These are phyloP conservation scores for Glaucomys volans DNA, from an alignment of 2,113 vertebrate species.

Conservation along the genomic window DNA sequence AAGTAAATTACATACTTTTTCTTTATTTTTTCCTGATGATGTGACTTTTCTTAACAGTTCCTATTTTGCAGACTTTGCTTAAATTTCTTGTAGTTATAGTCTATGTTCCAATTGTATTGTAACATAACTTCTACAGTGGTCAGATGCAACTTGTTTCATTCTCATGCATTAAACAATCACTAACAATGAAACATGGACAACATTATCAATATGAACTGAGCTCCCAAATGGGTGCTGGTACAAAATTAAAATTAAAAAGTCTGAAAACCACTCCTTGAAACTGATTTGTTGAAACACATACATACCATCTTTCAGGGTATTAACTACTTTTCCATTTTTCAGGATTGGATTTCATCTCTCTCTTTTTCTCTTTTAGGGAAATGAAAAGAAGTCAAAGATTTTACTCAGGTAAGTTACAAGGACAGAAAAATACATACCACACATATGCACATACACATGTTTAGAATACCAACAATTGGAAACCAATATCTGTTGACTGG, in stretches of 20 bases:
- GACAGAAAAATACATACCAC: too few species aligned
- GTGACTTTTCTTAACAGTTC: not conserved
- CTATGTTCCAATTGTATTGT: not conserved
- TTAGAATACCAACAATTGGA: too few species aligned
- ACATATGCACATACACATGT: too few species aligned
- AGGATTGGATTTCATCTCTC: not conserved
- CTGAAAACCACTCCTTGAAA: not conserved
- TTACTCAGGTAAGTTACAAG: too few species aligned
- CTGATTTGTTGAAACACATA: not conserved
- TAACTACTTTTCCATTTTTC: not conserved
- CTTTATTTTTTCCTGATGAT: conserved; percentile 22
- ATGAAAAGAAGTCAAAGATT: not conserved
- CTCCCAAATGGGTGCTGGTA: not conserved
- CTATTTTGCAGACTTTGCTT: not conserved
- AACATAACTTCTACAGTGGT: not conserved
- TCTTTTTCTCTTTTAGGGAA: not conserved
- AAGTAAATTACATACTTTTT: not conserved
- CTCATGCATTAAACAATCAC: not conserved
- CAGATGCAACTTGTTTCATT: not conserved
- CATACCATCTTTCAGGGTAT: not conserved
- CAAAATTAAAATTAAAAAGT: conserved; percentile 1
- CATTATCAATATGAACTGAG: not conserved
- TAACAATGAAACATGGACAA: not conserved
- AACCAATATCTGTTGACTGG: too few species aligned
- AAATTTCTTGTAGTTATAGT: not conserved